phyloP scores from a whole-genome alignment of 2,888 invertebrate species.

The Galerucella nymphaeae region DNA sequence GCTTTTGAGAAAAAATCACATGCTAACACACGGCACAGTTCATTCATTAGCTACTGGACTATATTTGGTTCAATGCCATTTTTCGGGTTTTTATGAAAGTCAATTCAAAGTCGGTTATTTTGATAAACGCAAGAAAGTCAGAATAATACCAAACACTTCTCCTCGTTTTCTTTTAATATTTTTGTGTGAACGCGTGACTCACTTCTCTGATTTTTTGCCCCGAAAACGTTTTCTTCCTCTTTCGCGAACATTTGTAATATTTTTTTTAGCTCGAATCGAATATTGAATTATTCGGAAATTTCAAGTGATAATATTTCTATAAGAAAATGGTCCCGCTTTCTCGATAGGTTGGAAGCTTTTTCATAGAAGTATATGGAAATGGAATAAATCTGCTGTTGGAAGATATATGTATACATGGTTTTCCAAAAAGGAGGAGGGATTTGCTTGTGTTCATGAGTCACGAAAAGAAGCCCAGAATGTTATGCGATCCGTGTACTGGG shows the following conservation, averaged over 20 bases:
- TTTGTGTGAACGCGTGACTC: constrained; percentile 55
- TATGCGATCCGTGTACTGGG: too few relatives aligned
- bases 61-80: constrained; percentile 27
- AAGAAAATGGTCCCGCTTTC: constrained; percentile 12
- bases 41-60: constrained; percentile 18
- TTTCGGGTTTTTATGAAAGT: constrained; percentile 42
- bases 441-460: too few relatives aligned
- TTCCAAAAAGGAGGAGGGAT: too few relatives aligned
- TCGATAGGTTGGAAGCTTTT: background rate
- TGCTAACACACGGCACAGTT: background rate
- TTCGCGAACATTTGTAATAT: constrained; percentile 23
- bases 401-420: too few relatives aligned
- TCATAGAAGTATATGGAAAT: background rate
- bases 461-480: too few relatives aligned
- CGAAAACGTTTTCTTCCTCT: constrained; percentile 49
- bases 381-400: constrained; percentile 1
- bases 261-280: constrained; percentile 18
- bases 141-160: constrained; percentile 60
- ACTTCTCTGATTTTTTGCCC: constrained; percentile 51
- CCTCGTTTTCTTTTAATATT: constrained; percentile 52
- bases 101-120: constrained; percentile 51
- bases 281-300: constrained; percentile 35
- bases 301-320: constrained; percentile 32
- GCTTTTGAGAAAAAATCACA: background rate
- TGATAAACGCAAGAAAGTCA: constrained; percentile 58